Conservation (phyloP, 2,888 invertebrate species). For the Odontothrips loti region DNA sequence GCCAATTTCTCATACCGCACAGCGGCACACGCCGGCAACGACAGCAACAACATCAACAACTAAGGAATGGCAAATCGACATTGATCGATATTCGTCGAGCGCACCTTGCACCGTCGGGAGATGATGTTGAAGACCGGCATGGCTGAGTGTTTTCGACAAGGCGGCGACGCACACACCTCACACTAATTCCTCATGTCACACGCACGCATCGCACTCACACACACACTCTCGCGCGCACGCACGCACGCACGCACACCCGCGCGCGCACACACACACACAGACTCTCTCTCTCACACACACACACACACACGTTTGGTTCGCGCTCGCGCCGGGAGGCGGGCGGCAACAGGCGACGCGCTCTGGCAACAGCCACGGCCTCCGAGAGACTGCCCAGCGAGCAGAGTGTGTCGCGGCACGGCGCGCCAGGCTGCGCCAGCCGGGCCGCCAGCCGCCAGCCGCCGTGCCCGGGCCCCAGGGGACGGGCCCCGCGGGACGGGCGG, state of each 20-base stretch:
- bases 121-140: slow-evolving; percentile 22
- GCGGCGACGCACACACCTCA: background rate
- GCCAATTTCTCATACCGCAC: no score
- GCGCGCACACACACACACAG: background rate
- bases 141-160: background rate
- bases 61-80: no score
- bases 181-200: background rate
- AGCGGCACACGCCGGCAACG: no score
- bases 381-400: background rate
- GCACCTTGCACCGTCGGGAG: slow-evolving; percentile 18
- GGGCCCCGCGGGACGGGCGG: background rate
- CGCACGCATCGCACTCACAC: background rate
- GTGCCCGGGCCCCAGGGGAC: no score
- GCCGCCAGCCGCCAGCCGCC: background rate
- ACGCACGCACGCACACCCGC: background rate
- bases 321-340: background rate
- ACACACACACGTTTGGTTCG: background rate
- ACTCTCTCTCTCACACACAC: background rate
- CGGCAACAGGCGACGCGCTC: background rate
- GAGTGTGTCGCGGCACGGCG: background rate
- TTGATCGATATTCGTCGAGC: background rate
- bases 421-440: background rate
- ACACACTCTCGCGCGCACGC: background rate
- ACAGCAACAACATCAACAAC: no score
- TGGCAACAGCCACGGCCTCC: background rate